Percentiles rank a stretch among this genome's conserved stretches.
Conservation (phyloP, 1,140 invertebrate species). For the Magallana ariakensis region DNA sequence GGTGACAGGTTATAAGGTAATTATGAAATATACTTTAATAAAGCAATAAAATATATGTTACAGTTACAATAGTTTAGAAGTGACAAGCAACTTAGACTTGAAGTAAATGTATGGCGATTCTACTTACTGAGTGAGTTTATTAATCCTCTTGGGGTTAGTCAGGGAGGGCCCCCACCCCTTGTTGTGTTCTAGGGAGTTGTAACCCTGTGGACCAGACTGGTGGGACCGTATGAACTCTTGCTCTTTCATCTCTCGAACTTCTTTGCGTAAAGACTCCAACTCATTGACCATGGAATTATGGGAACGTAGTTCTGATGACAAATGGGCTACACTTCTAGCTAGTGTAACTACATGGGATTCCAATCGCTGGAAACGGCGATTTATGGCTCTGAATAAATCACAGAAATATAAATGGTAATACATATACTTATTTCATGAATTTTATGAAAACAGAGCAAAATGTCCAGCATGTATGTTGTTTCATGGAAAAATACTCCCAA, state of each 20-base stretch:
- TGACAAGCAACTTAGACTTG: too few relatives aligned
- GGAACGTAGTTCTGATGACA: conserved; percentile 94
- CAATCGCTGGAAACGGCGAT: conserved; percentile 92
- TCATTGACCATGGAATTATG: conserved; percentile 93
- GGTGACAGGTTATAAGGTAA: too few relatives aligned
- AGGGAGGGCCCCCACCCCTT: conserved; percentile 80
- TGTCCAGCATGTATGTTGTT: too few relatives aligned
- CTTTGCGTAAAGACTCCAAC: conserved; percentile 91
- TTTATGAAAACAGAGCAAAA: too few relatives aligned
- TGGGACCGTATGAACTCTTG: conserved; percentile 53
- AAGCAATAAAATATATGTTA: too few relatives aligned
- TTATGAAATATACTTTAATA: too few relatives aligned
- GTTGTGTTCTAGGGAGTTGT: conserved; percentile 69
- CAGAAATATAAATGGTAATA: too few relatives aligned
- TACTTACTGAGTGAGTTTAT: conserved; percentile 80
- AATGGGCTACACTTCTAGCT: conserved; percentile 93
- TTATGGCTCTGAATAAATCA: conserved; percentile 79
- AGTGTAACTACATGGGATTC: conserved; percentile 95
- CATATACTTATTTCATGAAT: too few relatives aligned
- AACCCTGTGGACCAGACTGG: conserved; percentile 33
- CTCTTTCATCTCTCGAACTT: conserved; percentile 89
- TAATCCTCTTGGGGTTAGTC: conserved; percentile 86
- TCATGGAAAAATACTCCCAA: too few relatives aligned
- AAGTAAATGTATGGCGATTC: not conserved
- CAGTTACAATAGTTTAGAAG: too few relatives aligned